Conservation (phyloP, 2,888 invertebrate genomes). For the Rotaria macrura region DNA sequence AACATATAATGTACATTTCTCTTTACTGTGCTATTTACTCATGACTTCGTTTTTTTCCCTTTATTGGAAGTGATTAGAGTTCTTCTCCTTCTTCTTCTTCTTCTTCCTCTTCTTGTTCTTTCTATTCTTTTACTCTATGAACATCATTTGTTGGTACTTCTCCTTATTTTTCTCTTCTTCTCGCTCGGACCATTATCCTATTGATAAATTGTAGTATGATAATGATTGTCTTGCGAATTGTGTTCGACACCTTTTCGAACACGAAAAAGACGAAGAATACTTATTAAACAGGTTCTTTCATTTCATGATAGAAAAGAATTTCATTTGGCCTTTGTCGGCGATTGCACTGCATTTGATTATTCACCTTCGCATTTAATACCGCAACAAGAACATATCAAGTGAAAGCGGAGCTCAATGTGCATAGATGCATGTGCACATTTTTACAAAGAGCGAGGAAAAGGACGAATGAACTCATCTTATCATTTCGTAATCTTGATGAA, state of each 20-base stretch:
- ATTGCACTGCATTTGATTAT: not conserved
- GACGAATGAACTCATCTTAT: not conserved
- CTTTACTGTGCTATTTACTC: not conserved
- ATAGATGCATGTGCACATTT: not conserved
- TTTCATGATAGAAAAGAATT: not conserved
- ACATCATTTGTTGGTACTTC: not conserved
- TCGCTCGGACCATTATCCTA: not conserved
- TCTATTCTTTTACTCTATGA: not conserved
- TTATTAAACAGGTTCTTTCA: not conserved
- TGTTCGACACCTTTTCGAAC: not conserved
- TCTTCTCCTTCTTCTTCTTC: not conserved
- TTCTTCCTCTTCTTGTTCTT: not conserved
- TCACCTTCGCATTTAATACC: not conserved
- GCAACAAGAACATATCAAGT: not conserved
- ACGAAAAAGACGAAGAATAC: not conserved
- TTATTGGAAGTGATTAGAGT: not conserved
- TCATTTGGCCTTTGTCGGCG: not conserved
- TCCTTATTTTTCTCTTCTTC: not conserved
- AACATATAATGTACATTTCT: conserved; percentile 6
- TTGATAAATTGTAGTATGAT: not conserved
- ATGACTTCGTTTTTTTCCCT: not conserved
- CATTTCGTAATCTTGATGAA: not conserved
- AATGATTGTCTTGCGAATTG: not conserved
- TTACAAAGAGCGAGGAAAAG: not conserved
- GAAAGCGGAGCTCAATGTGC: not conserved